A percentile compares a stretch with the other conserved stretches of the same genome.
phyloP scores from a whole-genome alignment of 2,113 vertebrate genomes.

The Dromas ardeola region DNA sequence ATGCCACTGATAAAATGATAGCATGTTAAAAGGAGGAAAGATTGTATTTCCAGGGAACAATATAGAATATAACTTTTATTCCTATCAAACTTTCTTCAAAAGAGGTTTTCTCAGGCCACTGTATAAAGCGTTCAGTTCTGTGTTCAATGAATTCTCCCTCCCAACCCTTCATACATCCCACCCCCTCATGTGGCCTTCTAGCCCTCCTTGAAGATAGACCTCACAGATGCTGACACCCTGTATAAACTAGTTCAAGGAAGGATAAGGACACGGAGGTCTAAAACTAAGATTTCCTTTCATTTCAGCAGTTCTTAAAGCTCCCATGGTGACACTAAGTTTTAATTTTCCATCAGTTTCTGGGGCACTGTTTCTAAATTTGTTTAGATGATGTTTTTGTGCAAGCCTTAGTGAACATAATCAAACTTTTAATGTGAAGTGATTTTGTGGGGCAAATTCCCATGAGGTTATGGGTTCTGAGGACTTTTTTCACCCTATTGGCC shows the following conservation, averaged over 20 bases:
- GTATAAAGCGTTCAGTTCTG: background rate
- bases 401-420: background rate
- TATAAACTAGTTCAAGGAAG: background rate
- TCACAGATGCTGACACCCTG: background rate
- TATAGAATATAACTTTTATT: background rate
- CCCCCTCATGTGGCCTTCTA: background rate
- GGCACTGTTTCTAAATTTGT: background rate
- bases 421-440: background rate
- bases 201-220: background rate
- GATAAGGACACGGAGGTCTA: background rate
- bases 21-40: background rate
- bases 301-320: slow-evolving; percentile 13
- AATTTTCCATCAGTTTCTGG: slow-evolving; percentile 20
- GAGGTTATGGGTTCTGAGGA: background rate
- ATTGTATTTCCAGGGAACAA: background rate
- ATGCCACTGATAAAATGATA: background rate
- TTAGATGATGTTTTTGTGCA: background rate
- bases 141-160: background rate
- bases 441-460: background rate
- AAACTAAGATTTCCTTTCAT: background rate
- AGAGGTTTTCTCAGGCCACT: background rate
- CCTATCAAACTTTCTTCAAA: background rate
- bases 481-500: background rate
- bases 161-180: background rate
- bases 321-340: background rate